phyloP scores from a whole-genome alignment of 64 coral and sea anemone genomes.

The Pocillopora verrucosa region DNA sequence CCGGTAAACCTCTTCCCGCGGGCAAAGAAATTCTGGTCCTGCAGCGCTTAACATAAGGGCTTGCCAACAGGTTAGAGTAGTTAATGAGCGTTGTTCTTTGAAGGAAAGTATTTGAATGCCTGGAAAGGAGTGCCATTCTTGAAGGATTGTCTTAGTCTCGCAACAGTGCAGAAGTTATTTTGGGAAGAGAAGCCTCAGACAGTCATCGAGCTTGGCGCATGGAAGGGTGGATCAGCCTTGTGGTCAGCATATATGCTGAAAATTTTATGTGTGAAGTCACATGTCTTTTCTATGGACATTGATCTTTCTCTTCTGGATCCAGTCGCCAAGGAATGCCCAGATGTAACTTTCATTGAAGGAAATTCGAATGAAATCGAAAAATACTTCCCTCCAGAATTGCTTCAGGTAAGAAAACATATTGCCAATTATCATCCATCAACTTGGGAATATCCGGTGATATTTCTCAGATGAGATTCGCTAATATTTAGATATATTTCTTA shows the following conservation, averaged over 20 bases:
- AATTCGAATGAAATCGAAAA: background rate
- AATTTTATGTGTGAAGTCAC: constrained; percentile 19
- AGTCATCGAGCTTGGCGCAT: constrained; percentile 23
- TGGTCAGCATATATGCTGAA: constrained; percentile 30
- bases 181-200: constrained; percentile 44
- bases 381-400: background rate
- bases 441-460: too few relatives aligned
- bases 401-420: too few relatives aligned
- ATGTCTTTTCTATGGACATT: constrained; percentile 30
- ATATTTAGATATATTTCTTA: too few relatives aligned
- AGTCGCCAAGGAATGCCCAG: background rate
- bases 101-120: constrained; percentile 34
- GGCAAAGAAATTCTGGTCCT: too few relatives aligned
- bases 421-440: too few relatives aligned
- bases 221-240: constrained; percentile 14
- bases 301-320: constrained; percentile 29
- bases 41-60: too few relatives aligned
- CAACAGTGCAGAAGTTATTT: constrained; percentile 9
- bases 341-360: background rate
- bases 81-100: too few relatives aligned
- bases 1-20: too few relatives aligned
- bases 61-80: too few relatives aligned
- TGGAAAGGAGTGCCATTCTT: constrained; percentile 13
- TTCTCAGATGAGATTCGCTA: too few relatives aligned
- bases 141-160: constrained; percentile 5